Evolutionary conservation across 2,888 invertebrate species (phyloP).

Genomic region (Eupithecia centaureata): DNA sequence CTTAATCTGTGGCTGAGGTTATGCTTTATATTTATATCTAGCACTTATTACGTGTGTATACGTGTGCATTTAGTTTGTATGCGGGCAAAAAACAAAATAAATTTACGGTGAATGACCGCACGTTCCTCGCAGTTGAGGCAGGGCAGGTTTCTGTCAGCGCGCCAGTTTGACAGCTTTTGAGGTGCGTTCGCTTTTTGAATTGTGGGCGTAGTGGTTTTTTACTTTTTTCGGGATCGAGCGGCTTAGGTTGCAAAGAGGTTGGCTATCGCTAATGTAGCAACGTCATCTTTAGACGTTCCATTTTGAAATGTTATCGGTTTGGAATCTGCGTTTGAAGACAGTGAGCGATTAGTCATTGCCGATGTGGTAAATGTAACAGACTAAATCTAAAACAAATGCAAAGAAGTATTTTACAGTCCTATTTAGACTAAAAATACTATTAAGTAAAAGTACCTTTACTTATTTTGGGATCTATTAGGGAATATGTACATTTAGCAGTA

Average conservation of each 20-base stretch:
- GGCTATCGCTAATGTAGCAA: conserved; percentile 37
- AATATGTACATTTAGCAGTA: neutral
- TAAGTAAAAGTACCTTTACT: neutral
- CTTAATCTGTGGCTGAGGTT: conserved; percentile 55
- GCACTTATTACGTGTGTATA: conserved; percentile 63
- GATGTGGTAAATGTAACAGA: neutral
- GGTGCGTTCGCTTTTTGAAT: conserved; percentile 79
- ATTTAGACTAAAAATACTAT: neutral
- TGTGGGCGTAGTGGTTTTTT: conserved; percentile 64
- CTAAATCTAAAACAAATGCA: too few relatives aligned
- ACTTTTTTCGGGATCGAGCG: conserved; percentile 64
- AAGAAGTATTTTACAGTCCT: neutral
- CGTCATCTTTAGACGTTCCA: conserved; percentile 46
- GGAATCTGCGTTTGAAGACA: conserved; percentile 34
- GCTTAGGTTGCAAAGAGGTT: conserved; percentile 56
- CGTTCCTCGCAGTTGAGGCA: conserved; percentile 68
- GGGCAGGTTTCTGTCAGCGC: conserved; percentile 66
- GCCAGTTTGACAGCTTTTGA: conserved; percentile 82
- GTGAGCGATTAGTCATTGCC: conserved; percentile 41
- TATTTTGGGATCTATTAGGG: neutral
- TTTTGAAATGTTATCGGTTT: conserved; percentile 39
- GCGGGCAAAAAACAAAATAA: conserved; percentile 81
- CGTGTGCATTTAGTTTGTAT: conserved; percentile 71
- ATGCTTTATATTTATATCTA: conserved; percentile 68
- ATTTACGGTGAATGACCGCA: conserved; percentile 74